Conservation (phyloP, 2,888 invertebrate genomes). For the Halictus ligatus region DNA sequence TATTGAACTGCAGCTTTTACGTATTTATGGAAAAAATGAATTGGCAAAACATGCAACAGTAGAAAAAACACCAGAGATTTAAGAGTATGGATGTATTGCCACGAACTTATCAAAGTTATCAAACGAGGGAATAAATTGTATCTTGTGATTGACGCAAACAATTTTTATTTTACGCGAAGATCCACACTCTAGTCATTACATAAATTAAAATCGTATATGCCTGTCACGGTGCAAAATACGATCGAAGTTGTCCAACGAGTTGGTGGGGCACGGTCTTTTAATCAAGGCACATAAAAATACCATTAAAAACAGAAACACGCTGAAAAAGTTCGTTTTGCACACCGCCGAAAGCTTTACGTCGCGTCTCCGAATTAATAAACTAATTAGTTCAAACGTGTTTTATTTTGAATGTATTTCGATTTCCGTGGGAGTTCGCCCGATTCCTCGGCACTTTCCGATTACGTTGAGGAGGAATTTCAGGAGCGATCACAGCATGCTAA, state of each 20-base stretch:
- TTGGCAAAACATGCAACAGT: too few relatives aligned
- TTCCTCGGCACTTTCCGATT: background rate
- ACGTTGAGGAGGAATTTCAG: background rate
- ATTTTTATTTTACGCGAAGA: too few relatives aligned
- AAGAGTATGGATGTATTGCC: too few relatives aligned
- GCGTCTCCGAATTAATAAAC: background rate
- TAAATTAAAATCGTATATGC: background rate
- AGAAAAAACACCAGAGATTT: too few relatives aligned
- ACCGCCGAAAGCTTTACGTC: too few relatives aligned
- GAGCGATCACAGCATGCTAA: conserved; percentile 26
- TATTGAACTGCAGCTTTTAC: background rate
- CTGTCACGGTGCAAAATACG: background rate
- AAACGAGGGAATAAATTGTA: too few relatives aligned
- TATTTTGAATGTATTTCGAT: background rate
- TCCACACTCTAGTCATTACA: background rate
- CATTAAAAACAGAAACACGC: background rate
- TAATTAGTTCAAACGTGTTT: background rate
- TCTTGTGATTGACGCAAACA: too few relatives aligned
- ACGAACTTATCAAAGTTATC: too few relatives aligned
- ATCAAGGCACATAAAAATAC: background rate
- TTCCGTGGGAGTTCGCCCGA: background rate
- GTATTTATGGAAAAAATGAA: too few relatives aligned
- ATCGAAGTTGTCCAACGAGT: too few relatives aligned
- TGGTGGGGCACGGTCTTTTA: background rate
- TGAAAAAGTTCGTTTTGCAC: background rate